phyloP scores from a whole-genome alignment of 1,140 invertebrate genomes.

The Goniozus legneri region DNA sequence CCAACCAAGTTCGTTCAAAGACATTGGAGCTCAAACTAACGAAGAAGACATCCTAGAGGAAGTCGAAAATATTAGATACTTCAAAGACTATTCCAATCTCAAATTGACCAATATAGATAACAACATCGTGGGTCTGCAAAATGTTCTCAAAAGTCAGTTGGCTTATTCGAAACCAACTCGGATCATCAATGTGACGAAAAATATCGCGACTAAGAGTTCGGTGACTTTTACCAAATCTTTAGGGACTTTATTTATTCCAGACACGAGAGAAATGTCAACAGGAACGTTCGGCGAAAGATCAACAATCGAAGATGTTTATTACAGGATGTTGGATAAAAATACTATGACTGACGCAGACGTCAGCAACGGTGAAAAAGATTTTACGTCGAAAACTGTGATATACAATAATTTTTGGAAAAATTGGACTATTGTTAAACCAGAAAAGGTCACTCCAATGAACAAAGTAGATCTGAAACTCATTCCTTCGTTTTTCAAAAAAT shows the following conservation, averaged over 20 bases:
- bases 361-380: background rate
- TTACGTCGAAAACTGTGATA: background rate
- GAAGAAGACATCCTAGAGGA: constrained; percentile 1
- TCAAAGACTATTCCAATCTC: background rate
- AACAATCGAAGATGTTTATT: background rate
- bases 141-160: constrained; percentile 13
- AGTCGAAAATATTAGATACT: background rate
- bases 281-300: background rate
- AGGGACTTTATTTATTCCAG: constrained; percentile 21
- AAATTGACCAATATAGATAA: constrained; percentile 34
- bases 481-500: no score
- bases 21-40: background rate
- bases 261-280: background rate
- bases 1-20: background rate
- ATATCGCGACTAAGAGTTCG: constrained; percentile 17
- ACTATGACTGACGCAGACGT: background rate
- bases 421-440: background rate
- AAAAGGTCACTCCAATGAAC: background rate
- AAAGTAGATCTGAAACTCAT: no score
- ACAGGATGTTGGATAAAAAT: background rate
- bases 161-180: no score
- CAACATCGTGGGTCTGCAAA: constrained; percentile 20
- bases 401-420: background rate
- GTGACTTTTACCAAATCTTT: constrained; percentile 34
- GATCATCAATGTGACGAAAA: no score